Conservation (phyloP, 2,888 invertebrate genomes). For the Scaptomyza cyrtandrae region DNA sequence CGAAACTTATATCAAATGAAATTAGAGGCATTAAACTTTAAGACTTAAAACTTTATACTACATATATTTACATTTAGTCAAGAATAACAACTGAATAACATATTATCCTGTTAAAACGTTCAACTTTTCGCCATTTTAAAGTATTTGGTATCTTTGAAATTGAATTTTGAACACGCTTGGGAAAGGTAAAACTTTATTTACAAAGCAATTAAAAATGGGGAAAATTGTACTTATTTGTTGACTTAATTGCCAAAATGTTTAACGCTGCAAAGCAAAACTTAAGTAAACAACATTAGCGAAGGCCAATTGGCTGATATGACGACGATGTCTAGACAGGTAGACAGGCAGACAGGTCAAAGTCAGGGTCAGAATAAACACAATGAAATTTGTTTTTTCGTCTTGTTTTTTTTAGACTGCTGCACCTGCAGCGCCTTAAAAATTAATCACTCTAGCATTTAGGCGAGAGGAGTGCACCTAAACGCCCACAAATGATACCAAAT, state of each 20-base stretch:
- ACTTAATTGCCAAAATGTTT: slow-evolving; percentile 52
- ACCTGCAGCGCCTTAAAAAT: slow-evolving; percentile 41
- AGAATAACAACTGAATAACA: not conserved
- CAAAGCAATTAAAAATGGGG: slow-evolving; percentile 42
- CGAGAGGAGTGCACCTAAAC: slow-evolving; percentile 25
- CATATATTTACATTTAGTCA: too few species aligned
- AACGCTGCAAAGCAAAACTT: slow-evolving; percentile 37
- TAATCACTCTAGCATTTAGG: slow-evolving; percentile 36
- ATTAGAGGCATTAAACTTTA: too few species aligned
- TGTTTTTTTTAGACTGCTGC: slow-evolving; percentile 36
- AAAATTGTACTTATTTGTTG: slow-evolving; percentile 22
- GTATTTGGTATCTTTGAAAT: not conserved
- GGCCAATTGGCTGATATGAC: slow-evolving; percentile 60
- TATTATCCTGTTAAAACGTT: not conserved
- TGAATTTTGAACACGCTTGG: not conserved
- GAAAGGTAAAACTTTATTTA: slow-evolving; percentile 34
- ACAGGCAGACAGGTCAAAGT: slow-evolving; percentile 41
- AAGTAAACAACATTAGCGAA: slow-evolving; percentile 72
- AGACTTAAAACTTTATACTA: too few species aligned
- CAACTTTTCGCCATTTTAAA: not conserved
- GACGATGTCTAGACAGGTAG: slow-evolving; percentile 66
- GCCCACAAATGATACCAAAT: slow-evolving; percentile 36
- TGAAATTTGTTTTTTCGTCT: slow-evolving; percentile 14
- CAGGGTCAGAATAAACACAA: slow-evolving; percentile 36
- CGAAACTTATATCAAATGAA: too few species aligned